phyloP scores from a whole-genome alignment of 53 echinoderm and acorn worm genomes.

The Holothuria leucospilota region DNA sequence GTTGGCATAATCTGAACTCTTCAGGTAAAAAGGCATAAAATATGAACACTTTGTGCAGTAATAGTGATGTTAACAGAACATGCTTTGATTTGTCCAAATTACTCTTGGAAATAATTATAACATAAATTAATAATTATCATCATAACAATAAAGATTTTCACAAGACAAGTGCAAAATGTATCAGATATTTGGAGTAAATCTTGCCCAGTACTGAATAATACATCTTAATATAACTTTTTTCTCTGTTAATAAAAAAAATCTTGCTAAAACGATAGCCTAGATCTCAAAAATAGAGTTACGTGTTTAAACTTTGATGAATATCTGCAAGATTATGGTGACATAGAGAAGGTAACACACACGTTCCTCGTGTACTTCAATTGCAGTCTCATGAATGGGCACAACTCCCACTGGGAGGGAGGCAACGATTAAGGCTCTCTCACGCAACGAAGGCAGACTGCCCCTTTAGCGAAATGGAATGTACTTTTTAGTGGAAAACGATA shows the following conservation, averaged over 20 bases:
- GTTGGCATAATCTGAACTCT: conserved; percentile 51
- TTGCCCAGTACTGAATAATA: conserved; percentile 58
- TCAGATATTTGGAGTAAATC: conserved; percentile 49
- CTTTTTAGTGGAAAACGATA: conserved; percentile 50
- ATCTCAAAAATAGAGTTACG: too few relatives aligned
- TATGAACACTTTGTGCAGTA: conserved; percentile 61
- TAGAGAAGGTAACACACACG: too few relatives aligned
- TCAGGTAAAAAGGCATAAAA: conserved; percentile 58
- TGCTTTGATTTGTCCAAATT: conserved; percentile 50
- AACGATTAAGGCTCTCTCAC: too few relatives aligned
- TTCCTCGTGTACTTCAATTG: too few relatives aligned
- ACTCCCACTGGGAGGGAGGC: too few relatives aligned
- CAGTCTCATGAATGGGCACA: too few relatives aligned
- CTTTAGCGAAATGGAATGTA: conserved; percentile 41
- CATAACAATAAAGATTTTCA: conserved; percentile 40
- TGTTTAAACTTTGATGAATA: too few relatives aligned
- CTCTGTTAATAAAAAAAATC: conserved; percentile 22
- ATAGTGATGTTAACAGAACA: conserved; percentile 50
- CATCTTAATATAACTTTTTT: conserved; percentile 43
- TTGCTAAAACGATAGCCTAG: too few relatives aligned
- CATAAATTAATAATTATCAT: conserved; percentile 41
- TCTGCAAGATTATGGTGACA: too few relatives aligned
- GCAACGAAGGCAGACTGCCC: neutral
- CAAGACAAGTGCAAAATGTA: conserved; percentile 33
- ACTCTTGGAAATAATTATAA: conserved; percentile 53